phyloP scores from a whole-genome alignment of 2,113 vertebrate species.

The Capreolus pygargus region DNA sequence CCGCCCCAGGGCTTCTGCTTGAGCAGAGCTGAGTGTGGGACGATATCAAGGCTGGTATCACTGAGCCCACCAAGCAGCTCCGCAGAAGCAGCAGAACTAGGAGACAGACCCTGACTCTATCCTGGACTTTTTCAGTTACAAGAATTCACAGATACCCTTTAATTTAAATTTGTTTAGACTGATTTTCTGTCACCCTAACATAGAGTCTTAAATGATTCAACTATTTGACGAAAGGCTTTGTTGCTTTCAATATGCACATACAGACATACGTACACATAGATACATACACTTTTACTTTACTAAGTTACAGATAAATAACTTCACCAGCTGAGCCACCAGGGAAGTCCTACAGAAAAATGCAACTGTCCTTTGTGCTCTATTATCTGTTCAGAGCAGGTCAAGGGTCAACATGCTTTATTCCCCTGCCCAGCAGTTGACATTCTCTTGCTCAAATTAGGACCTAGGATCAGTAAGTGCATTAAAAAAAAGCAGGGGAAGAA shows the following conservation, averaged over 20 bases:
- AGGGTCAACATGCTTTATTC: neutral
- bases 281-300: neutral
- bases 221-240: neutral
- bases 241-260: neutral
- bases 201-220: neutral
- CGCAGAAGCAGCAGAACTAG: neutral
- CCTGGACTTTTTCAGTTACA: neutral
- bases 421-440: neutral
- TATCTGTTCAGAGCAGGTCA: neutral
- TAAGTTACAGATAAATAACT: neutral
- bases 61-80: neutral
- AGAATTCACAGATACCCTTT: neutral
- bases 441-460: neutral
- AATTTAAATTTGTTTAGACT: neutral
- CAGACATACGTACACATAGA: accelerated
- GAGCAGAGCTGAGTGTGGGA: neutral
- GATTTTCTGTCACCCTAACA: neutral
- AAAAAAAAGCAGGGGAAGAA: neutral
- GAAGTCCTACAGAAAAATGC: neutral
- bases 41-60: accelerated
- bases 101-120: neutral
- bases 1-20: neutral
- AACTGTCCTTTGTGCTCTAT: neutral
- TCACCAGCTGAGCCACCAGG: neutral
- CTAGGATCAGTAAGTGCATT: neutral